These are phyloP conservation scores for Triplophysa siluroides DNA, from an alignment of 2,113 vertebrate species.

Conservation along the genomic window DNA sequence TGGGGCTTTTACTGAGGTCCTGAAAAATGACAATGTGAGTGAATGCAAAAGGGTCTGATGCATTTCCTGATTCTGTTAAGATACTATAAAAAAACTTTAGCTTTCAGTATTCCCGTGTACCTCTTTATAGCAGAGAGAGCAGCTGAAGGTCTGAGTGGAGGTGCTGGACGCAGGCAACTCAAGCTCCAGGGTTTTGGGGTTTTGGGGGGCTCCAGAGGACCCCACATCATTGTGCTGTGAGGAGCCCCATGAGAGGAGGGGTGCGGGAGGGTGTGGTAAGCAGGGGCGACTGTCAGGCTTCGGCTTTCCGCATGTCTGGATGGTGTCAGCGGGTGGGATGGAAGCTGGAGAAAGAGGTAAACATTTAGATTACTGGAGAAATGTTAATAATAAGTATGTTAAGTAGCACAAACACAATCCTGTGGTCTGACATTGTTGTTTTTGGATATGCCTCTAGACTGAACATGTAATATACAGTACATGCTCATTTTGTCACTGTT, in stretches of 20 bases:
- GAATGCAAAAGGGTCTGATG: background rate
- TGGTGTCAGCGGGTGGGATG: constrained; percentile 91
- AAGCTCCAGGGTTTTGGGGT: constrained; percentile 98
- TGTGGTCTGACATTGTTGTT: no score
- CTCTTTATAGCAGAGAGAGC: constrained; percentile 98
- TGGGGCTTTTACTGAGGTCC: constrained; percentile 99
- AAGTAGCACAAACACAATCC: no score
- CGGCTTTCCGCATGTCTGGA: constrained; percentile 93
- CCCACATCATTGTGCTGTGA: constrained; percentile 95
- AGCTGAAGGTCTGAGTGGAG: constrained; percentile 91
- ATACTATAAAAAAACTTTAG: background rate
- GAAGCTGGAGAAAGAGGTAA: constrained; percentile 77
- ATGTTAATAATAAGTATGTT: no score
- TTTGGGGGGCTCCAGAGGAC: constrained; percentile 93
- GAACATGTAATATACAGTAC: no score
- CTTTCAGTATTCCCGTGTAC: constrained; percentile 61
- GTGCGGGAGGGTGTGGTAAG: constrained; percentile 96
- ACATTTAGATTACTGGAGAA: no score
- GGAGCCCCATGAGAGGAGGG: constrained; percentile 91
- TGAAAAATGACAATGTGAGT: constrained; percentile 51
- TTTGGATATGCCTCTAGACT: no score
- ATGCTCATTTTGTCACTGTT: no score
- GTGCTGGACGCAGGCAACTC: constrained; percentile 93
- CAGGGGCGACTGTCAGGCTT: constrained; percentile 85
- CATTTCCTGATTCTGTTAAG: no score